phyloP scores from a whole-genome alignment of 2,888 invertebrate genomes.

The Oscheius sp. region DNA sequence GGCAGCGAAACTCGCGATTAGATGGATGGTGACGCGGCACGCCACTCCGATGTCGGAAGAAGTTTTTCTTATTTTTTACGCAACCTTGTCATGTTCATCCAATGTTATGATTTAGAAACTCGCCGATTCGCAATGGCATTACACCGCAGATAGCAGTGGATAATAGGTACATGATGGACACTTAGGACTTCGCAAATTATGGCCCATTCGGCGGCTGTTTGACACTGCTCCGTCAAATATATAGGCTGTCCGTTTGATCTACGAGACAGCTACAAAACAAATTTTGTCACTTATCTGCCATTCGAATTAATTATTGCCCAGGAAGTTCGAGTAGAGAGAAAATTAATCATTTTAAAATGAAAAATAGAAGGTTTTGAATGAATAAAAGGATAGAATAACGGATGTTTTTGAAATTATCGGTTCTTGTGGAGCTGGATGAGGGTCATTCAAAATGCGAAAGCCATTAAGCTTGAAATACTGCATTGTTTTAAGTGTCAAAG shows the following conservation, averaged over 20 bases:
- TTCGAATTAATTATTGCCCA: no score
- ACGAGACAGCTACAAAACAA: slow-evolving; percentile 20
- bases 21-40: slow-evolving; percentile 25
- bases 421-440: slow-evolving; percentile 7
- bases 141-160: slow-evolving; percentile 22
- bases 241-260: slow-evolving; percentile 29
- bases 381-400: no score
- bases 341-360: neutral
- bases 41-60: slow-evolving; percentile 17
- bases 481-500: slow-evolving; percentile 15
- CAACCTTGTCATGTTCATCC: neutral
- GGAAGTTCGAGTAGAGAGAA: no score
- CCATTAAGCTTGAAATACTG: slow-evolving; percentile 26
- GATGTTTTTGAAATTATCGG: slow-evolving; percentile 3
- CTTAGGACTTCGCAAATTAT: slow-evolving; percentile 28
- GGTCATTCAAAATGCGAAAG: slow-evolving; percentile 20
- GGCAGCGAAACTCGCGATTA: slow-evolving; percentile 31
- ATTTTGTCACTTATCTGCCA: slow-evolving; percentile 11
- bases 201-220: slow-evolving; percentile 30
- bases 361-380: no score
- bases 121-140: neutral
- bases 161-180: slow-evolving; percentile 28
- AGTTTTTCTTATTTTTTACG: neutral
- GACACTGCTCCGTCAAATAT: slow-evolving; percentile 29
- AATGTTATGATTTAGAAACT: slow-evolving; percentile 6